phyloP scores from a whole-genome alignment of 2,888 invertebrate species.

The Ormyrus rosae region DNA sequence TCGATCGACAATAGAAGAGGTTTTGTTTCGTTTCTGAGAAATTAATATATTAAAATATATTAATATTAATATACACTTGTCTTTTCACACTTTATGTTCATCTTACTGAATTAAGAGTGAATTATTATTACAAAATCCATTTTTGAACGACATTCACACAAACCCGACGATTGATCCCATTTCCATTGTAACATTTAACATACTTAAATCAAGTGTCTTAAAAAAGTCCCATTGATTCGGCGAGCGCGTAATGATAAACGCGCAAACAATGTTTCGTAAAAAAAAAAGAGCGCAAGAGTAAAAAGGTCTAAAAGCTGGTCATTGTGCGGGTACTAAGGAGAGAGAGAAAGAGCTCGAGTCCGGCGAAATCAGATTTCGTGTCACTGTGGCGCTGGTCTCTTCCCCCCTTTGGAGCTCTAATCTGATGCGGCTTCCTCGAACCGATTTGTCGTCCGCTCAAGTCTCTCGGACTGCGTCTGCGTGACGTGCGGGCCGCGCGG shows the following conservation, averaged over 20 bases:
- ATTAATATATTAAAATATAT: too few species aligned
- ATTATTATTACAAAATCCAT: too few species aligned
- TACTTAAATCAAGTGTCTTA: too few species aligned
- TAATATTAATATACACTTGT: too few species aligned
- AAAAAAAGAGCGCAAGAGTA: neutral
- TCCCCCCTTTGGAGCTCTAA: conserved; percentile 18
- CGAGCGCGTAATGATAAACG: neutral
- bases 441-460: conserved; percentile 53
- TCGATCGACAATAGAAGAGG: too few species aligned
- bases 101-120: too few species aligned
- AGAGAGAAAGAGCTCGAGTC: neutral
- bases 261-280: neutral
- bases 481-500: conserved; percentile 9
- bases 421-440: conserved; percentile 55
- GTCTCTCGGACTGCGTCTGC: neutral
- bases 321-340: conserved; percentile 8
- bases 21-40: too few species aligned
- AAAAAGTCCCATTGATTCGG: neutral
- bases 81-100: too few species aligned
- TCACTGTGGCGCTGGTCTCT: neutral
- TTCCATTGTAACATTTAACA: too few species aligned
- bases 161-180: too few species aligned
- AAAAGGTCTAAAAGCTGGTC: conserved; percentile 3
- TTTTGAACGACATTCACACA: too few species aligned
- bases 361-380: conserved; percentile 51